Evolutionary conservation across 2,797 vertebrate species (phyloP).

Genomic region (Coendou prehensilis): DNA sequence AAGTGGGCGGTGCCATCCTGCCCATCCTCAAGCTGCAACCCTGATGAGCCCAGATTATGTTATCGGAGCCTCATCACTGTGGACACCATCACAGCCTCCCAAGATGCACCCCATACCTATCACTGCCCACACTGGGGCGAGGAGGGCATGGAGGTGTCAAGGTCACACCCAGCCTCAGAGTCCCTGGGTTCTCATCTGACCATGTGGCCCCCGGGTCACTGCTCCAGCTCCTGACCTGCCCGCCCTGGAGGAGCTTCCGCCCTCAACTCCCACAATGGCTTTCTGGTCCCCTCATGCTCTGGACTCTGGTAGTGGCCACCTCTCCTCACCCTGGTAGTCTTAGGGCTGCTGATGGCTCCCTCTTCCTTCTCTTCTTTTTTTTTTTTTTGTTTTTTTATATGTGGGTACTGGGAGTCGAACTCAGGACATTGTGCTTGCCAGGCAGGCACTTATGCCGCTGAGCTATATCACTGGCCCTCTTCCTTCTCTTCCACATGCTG

Average conservation of each 20-base stretch:
- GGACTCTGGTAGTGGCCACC: not conserved
- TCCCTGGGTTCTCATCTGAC: not conserved
- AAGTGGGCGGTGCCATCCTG: not conserved
- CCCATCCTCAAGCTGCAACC: not conserved
- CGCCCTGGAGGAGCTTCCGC: not conserved
- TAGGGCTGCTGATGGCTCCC: not conserved
- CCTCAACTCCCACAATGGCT: not conserved
- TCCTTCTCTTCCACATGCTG: not conserved
- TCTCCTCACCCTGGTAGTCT: not conserved
- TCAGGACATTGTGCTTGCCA: too few relatives aligned
- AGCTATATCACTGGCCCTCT: too few relatives aligned
- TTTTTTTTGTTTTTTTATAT: too few relatives aligned
- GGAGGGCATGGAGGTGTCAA: not conserved
- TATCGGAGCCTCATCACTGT: not conserved
- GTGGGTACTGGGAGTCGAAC: too few relatives aligned
- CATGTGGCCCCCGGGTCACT: not conserved
- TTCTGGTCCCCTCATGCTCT: not conserved
- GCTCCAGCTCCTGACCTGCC: not conserved
- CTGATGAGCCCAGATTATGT: not conserved
- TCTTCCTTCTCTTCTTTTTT: not conserved
- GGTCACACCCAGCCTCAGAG: not conserved
- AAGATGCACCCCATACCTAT: not conserved
- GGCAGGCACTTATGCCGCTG: too few relatives aligned
- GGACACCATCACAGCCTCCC: accelerated
- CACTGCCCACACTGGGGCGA: not conserved